These are phyloP conservation scores for Cinclus cinclus DNA, from an alignment of 2,113 vertebrate genomes.

Conservation along the genomic window DNA sequence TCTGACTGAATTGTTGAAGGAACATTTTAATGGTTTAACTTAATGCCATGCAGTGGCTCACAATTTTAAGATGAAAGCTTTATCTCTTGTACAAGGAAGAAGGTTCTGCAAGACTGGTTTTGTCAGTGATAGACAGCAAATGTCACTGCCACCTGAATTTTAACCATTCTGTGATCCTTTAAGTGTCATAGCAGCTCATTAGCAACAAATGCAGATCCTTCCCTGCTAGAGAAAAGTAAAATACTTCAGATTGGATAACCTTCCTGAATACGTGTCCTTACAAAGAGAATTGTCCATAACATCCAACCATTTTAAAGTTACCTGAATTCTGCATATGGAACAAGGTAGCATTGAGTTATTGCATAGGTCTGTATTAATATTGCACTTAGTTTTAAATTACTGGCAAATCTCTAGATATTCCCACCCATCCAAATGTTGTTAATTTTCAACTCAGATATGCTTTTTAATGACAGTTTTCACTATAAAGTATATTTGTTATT, in stretches of 20 bases:
- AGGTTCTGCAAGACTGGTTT: neutral
- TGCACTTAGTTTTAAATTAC: neutral
- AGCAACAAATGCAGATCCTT: neutral
- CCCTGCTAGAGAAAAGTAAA: neutral
- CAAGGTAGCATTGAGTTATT: neutral
- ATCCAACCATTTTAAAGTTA: neutral
- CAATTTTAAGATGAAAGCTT: conserved; percentile 73
- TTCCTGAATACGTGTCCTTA: neutral
- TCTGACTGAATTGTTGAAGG: conserved; percentile 7
- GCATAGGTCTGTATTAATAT: neutral
- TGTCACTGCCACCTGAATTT: neutral
- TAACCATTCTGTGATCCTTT: neutral
- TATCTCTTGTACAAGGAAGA: conserved; percentile 37
- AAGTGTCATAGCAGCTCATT: neutral
- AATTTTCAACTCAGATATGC: neutral
- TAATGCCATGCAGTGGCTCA: neutral
- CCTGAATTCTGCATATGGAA: neutral
- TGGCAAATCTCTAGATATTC: neutral
- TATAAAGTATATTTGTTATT: neutral
- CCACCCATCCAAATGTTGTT: neutral
- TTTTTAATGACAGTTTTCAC: neutral
- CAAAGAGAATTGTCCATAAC: neutral
- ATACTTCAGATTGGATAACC: neutral
- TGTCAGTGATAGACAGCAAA: neutral
- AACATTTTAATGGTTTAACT: neutral